Evolutionary conservation across 2,113 vertebrate genomes (phyloP), one percentile per base, ranked within the genome.

Genomic region (Platichthys stellatus): DNA sequence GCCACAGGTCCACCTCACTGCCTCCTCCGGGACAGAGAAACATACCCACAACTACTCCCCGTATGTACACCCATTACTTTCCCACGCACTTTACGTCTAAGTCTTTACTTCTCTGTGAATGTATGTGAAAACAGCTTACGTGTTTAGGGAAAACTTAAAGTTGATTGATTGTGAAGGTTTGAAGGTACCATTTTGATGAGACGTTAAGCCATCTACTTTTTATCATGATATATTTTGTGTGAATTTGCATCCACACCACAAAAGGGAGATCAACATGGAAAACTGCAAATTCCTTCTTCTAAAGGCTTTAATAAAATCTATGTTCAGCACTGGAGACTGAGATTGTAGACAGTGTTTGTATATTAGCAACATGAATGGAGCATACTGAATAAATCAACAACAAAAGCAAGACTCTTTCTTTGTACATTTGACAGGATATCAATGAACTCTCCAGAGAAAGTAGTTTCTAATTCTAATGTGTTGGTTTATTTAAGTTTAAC

Each of bases 1-100:
- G 67, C 89, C 63, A 96, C 86, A 93, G 98, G 49, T 98, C 98
- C 0, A 97, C 97, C 0, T 99, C 97, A 47, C 92, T 98, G 58
- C 97, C 97, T 62, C 97, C 97, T 73, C 89, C 95, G 4, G 94
- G 87, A 80, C 95, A 97, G 40, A 95, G 94, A 72, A 71, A 89
- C 43, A 90, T 26, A 3, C 81, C 88, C 54, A 5, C 87, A 11
- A 56, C 90, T 3, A 94, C 95, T 51, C 96, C 96, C 69, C 95
- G 98, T 99, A 94, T 81, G 18, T 43, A 15, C 47, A 51, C 14
- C 0, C 18, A 2, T 11, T 4, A 15, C 4, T 23, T 20, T 13
- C 51, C 63, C 51, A n/a, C 40, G 9, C 51, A 58, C n/a, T 5
- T 63, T 6, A 9, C 1, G 0, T 5, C 49, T 1, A 58, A 31